Conservation (phyloP, 2,113 vertebrate species). For the Neolamprologus longior region DNA sequence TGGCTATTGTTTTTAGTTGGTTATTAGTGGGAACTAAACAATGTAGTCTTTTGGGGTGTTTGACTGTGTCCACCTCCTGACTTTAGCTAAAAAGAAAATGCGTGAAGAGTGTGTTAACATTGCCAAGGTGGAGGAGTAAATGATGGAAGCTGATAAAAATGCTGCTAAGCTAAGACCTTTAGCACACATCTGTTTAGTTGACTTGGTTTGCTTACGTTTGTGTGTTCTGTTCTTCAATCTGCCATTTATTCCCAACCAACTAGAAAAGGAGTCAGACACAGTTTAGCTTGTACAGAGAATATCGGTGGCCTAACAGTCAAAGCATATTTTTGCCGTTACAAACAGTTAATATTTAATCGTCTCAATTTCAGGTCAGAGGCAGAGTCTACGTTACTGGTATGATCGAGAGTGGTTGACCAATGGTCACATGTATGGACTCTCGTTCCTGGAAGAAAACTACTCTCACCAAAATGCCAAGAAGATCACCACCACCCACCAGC, state of each 20-base stretch:
- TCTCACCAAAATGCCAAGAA: slow-evolving; percentile 95
- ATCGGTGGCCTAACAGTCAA: not conserved
- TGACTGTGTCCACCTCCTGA: not conserved
- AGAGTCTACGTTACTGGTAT: slow-evolving; percentile 92
- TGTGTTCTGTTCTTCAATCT: not conserved
- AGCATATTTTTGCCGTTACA: not conserved
- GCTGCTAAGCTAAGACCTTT: not conserved
- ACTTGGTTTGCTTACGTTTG: not conserved
- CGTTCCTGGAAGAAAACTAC: slow-evolving; percentile 92
- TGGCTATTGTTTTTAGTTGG: not conserved
- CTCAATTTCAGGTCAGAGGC: slow-evolving; percentile 81
- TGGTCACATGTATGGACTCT: slow-evolving; percentile 90
- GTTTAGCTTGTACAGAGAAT: not conserved
- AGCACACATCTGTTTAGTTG: not conserved
- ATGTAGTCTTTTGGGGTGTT: not conserved
- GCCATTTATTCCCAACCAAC: not conserved
- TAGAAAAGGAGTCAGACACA: not conserved
- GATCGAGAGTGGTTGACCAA: slow-evolving; percentile 91
- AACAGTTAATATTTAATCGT: not conserved
- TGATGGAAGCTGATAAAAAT: not conserved
- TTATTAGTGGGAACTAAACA: not conserved
- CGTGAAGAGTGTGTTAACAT: accelerated
- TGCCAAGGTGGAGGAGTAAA: not conserved
- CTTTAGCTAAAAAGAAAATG: not conserved
- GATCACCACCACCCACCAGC: slow-evolving; percentile 93